Conservation (phyloP, 2,113 vertebrate species). For the Eclectus roratus region DNA sequence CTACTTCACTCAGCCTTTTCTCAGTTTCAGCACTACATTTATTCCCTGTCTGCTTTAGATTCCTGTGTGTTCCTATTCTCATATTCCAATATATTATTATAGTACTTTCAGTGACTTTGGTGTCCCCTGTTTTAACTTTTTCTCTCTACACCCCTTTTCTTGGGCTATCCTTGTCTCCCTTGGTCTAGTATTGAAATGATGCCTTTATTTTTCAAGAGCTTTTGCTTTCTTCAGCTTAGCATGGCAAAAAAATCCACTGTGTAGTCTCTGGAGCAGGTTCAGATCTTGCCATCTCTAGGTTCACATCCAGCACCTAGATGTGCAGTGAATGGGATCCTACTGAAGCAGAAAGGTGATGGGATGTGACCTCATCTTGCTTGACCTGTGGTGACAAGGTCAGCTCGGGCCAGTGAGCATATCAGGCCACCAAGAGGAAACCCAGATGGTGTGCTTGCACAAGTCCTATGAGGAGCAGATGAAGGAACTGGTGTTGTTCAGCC, state of each 20-base stretch:
- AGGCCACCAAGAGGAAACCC: background rate
- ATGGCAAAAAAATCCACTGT: background rate
- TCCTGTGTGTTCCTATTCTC: background rate
- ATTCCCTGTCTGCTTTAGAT: background rate
- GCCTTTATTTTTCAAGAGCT: background rate
- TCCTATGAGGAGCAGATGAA: rapidly evolving
- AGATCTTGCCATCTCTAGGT: background rate
- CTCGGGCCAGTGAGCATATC: background rate
- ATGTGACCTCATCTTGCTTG: background rate
- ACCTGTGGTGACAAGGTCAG: background rate
- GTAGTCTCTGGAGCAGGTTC: background rate
- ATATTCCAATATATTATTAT: background rate
- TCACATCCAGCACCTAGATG: background rate
- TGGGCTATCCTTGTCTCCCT: background rate
- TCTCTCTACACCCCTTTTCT: background rate
- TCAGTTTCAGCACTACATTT: background rate
- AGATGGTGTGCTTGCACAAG: background rate
- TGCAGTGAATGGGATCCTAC: background rate
- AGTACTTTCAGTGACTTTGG: background rate
- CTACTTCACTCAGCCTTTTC: background rate
- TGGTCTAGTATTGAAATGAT: background rate
- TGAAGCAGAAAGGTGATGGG: background rate
- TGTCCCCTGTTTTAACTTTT: background rate
- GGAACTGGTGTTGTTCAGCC: background rate
- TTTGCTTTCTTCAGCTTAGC: background rate